phyloP scores from a whole-genome alignment of 2,113 vertebrate species.

The Coregonus clupeaformis region DNA sequence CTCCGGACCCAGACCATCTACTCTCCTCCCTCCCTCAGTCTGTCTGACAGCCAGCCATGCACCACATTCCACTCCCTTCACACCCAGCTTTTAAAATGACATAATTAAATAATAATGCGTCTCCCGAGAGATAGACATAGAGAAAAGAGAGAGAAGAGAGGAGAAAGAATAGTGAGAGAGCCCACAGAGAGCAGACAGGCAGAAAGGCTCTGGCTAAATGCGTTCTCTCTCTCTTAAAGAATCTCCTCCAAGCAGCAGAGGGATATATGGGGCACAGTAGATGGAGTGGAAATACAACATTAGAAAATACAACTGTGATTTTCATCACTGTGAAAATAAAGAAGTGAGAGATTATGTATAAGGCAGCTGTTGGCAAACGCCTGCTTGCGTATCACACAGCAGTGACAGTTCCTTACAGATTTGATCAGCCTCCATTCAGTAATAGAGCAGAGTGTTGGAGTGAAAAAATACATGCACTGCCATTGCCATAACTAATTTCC shows the following conservation, averaged over 20 bases:
- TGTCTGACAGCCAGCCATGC: slow-evolving; percentile 21
- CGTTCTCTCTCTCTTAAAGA: slow-evolving; percentile 3
- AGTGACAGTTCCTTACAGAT: slow-evolving; percentile 27
- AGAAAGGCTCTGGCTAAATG: not conserved
- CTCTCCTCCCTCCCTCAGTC: slow-evolving; percentile 8
- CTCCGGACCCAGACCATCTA: not conserved
- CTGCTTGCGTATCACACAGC: slow-evolving; percentile 23
- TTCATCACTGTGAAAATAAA: slow-evolving; percentile 23
- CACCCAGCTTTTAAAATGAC: slow-evolving; percentile 41
- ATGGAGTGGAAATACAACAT: slow-evolving; percentile 9
- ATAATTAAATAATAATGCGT: slow-evolving; percentile 43
- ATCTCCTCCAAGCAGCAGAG: not conserved
- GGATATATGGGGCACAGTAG: not conserved
- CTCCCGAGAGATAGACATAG: slow-evolving; percentile 16
- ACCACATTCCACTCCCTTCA: slow-evolving; percentile 25
- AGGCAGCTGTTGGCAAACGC: slow-evolving; percentile 25
- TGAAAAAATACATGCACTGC: not conserved
- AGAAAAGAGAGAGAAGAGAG: slow-evolving; percentile 3
- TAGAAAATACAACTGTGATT: slow-evolving; percentile 26
- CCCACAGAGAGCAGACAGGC: not conserved
- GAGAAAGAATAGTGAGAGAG: not conserved
- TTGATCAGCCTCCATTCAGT: slow-evolving; percentile 21
- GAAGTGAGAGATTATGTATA: slow-evolving; percentile 19
- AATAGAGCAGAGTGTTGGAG: not conserved
- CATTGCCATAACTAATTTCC: not conserved